Conservation (phyloP, 2,113 vertebrate species). For the Spea bombifrons region DNA sequence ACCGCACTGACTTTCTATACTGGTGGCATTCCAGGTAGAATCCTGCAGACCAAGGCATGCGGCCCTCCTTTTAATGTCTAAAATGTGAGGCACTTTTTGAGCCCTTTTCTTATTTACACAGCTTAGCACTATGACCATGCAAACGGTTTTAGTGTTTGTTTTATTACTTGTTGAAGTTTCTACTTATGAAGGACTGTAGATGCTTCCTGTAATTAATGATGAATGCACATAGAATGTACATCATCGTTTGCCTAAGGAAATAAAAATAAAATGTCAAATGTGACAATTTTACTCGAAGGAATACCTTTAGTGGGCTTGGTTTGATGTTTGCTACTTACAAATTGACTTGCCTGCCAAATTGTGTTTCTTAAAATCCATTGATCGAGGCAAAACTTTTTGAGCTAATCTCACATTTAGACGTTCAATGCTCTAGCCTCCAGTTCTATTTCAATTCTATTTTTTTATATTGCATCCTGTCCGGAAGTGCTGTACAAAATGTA, state of each 20-base stretch:
- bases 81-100: background rate
- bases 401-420: too few relatives aligned
- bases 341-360: too few relatives aligned
- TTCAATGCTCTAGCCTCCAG: too few relatives aligned
- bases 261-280: background rate
- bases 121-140: background rate
- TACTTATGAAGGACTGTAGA: background rate
- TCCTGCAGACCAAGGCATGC: background rate
- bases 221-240: conserved; percentile 1
- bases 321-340: too few relatives aligned
- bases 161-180: background rate
- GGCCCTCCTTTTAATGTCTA: background rate
- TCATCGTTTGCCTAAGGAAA: conserved; percentile 1
- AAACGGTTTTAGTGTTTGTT: background rate
- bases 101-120: background rate
- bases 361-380: too few relatives aligned
- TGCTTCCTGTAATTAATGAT: conserved; percentile 6
- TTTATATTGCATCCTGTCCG: too few relatives aligned
- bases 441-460: too few relatives aligned
- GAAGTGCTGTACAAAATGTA: too few relatives aligned
- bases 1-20: too few relatives aligned
- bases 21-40: background rate
- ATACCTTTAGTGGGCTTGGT: too few relatives aligned
- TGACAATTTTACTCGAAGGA: background rate
- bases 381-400: too few relatives aligned